These are phyloP conservation scores for Pandion haliaetus DNA, from an alignment of 2,113 vertebrate genomes.

Conservation along the genomic window DNA sequence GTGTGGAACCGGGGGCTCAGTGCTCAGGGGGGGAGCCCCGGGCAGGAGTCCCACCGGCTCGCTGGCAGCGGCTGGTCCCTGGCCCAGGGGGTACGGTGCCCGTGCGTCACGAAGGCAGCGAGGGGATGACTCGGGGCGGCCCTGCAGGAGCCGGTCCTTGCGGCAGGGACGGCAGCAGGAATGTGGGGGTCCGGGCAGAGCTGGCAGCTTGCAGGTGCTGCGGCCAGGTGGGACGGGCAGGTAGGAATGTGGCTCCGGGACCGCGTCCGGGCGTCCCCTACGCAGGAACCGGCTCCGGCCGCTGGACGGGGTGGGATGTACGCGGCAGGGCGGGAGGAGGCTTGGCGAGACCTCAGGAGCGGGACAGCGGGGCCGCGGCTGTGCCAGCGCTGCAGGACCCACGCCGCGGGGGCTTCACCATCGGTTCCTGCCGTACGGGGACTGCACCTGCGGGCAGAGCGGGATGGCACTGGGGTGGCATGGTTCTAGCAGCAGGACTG, in stretches of 20 bases:
- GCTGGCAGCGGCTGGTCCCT: not conserved
- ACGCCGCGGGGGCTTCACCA: slow-evolving; percentile 56
- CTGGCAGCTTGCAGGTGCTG: not conserved
- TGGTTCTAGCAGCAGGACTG: not conserved
- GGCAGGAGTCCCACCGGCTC: not conserved
- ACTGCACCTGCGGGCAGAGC: slow-evolving; percentile 66
- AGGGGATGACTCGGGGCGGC: not conserved
- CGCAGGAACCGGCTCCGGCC: not conserved
- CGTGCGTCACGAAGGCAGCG: not conserved
- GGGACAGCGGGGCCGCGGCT: not conserved
- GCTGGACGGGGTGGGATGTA: not conserved
- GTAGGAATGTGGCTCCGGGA: not conserved
- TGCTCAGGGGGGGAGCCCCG: not conserved
- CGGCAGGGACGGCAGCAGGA: not conserved
- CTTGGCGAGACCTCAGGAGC: not conserved
- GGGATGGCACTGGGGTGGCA: not conserved
- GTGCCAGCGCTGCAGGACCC: not conserved
- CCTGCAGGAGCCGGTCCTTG: not conserved
- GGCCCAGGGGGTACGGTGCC: accelerated
- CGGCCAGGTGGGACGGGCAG: not conserved
- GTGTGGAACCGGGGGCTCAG: not conserved
- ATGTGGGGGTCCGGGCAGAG: not conserved
- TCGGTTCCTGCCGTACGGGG: slow-evolving; percentile 67
- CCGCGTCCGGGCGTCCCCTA: accelerated
- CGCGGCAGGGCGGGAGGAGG: not conserved